Conservation (phyloP, 2,888 invertebrate species). For the Nomada hirtipes region DNA sequence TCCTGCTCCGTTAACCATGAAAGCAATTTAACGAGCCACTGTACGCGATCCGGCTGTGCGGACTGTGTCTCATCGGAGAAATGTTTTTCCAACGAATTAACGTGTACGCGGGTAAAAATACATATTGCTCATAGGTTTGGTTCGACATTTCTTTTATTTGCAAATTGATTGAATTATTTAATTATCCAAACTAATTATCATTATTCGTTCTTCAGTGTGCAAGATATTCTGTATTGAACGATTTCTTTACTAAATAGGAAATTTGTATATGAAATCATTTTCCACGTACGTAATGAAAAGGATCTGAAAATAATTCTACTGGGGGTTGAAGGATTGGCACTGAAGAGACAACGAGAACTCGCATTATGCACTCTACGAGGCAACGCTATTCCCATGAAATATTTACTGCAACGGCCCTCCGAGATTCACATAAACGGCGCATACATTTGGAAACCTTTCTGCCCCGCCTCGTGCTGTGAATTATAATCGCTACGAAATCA, state of each 20-base stretch:
- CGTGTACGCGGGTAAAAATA: too few relatives aligned
- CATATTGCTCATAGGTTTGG: too few relatives aligned
- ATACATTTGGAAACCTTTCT: conserved; percentile 29
- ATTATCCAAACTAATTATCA: too few relatives aligned
- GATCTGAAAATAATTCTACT: too few relatives aligned
- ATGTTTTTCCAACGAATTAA: conserved; percentile 39
- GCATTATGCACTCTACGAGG: conserved; percentile 13
- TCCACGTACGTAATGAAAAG: too few relatives aligned
- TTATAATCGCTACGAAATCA: not conserved
- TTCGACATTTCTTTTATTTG: too few relatives aligned
- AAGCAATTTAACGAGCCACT: conserved; percentile 61
- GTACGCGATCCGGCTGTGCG: conserved; percentile 33
- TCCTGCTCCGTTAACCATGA: conserved; percentile 67
- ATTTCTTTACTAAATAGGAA: too few relatives aligned
- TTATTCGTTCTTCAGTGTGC: too few relatives aligned
- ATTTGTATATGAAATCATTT: too few relatives aligned
- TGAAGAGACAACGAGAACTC: conserved; percentile 19
- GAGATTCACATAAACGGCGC: conserved; percentile 20
- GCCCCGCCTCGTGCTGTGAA: conserved; percentile 19
- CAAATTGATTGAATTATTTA: too few relatives aligned
- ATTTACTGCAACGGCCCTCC: conserved; percentile 25
- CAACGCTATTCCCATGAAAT: conserved; percentile 29
- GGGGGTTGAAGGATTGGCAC: too few relatives aligned
- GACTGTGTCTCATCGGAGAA: conserved; percentile 41
- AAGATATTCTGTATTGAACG: too few relatives aligned